Evolutionary conservation across 2,797 vertebrate genomes (phyloP), one percentile per base, ranked within the genome.

Genomic region (Lutjanus argentimaculatus): DNA sequence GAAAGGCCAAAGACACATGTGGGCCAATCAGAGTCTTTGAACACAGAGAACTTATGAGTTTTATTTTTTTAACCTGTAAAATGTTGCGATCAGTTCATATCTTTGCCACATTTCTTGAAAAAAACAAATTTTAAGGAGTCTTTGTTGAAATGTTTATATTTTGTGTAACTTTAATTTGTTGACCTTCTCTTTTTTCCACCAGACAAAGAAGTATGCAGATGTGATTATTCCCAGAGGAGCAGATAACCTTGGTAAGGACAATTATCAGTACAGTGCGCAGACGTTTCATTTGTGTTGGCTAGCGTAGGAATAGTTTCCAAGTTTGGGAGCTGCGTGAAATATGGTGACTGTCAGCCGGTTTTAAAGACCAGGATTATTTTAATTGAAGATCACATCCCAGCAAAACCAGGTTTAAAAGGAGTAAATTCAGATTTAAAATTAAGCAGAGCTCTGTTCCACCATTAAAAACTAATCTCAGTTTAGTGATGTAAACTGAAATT

Each of bases 161-260:
- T 16, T 30, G 42, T 40, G 11, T 14, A 7, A 13, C 7, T 57
- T 57, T 57, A 19, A 3, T 12, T 13, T 57, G 3, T 43, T 79
- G 16, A 74, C 55, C 36, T 10, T 75, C 0, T 69, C 3, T 75
- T 71, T 68, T 86, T 76, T 77, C 49, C 89, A 22, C 6, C 73
- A 99, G 98, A 99, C 98, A 21, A 99, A 99, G 95, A 99, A 99
- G 86, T 99, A 99, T 2, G 98, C 98, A 6, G 98, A 99, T 0
- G 98, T 99, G 88, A 99, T 99, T 89, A 99, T 99, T 94, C 98
- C 98, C 25, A 95, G 98, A 82, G 98, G 98, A 78, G 98, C 97
- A 62, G 97, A 99, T 88, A 99, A 99, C 71, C 95, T 98, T 63
- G 98, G 98, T 99, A 92, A 97, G 96, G 7, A 16, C 10, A 10